Evolutionary conservation across 2,888 invertebrate genomes (phyloP), one percentile per base, ranked within the genome.

Genomic region (Tinea semifulvella): DNA sequence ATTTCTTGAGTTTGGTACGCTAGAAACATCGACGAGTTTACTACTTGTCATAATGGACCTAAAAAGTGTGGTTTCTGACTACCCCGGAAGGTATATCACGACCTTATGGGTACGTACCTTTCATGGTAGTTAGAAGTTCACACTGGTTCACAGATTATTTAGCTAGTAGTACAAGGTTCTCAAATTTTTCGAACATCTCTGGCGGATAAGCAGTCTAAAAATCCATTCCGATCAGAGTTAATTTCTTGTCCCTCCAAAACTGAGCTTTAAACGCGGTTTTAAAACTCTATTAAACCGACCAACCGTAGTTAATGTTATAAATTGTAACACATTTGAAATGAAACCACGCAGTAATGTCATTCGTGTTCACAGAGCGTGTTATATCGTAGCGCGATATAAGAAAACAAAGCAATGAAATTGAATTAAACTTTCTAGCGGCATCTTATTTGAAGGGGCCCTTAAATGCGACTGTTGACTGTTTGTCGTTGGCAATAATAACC

Each of bases 351-450:
- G 16, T 18, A 36, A 36, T 6, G n/a, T 7, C 17, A n/a, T 7
- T 16, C 7, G n/a, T 3, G 5, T 18, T 36, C 3, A 18, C 10
- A 7, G 3, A 10, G 18, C n/a, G 18, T 2, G 36, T 17, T 36
- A 11, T 3, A 18, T 17, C 18, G 18, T 36, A 36, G 6, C 5
- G 31, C 6, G 2, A 2, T 40, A 22, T 13, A 22, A 40, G 22
- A 11, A 40, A 40, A 22, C 22, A 22, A 40, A 40, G 22, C 22
- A 40, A 40, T 40, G 40, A 40, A 40, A 38, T 22, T 40, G 40
- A 40, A 40, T 40, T 40, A 40, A 40, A 40, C 40, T 40, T 40
- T 40, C 22, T 13, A 22, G 11, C 22, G 40, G 36, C 18, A 18
- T 11, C 22, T 40, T 22, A 22, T 40, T 40, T 40, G 4, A 17